A percentile compares a stretch with the other conserved stretches of the same genome.
Conservation (phyloP, 35 echinoderm and acorn worm genomes). For the Strongylocentrotus purpuratus region DNA sequence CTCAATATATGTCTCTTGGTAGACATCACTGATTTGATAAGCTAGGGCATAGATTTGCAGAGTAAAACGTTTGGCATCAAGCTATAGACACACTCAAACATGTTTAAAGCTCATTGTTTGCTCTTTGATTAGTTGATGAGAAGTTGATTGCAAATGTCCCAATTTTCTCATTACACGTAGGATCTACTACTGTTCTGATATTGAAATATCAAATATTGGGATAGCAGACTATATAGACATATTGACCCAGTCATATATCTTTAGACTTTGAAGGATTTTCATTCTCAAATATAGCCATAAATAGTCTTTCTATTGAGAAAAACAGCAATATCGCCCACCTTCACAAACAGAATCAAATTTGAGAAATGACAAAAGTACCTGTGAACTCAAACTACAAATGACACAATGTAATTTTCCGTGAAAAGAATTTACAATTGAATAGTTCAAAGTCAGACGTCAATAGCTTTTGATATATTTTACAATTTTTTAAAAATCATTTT, state of each 20-base stretch:
- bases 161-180: neutral
- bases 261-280: neutral
- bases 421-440: neutral
- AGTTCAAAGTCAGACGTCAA: neutral
- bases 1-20: neutral
- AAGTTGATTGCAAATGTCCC: constrained; percentile 10
- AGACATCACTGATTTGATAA: neutral
- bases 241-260: neutral
- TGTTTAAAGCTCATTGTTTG: neutral
- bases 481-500: neutral
- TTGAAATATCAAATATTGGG: neutral
- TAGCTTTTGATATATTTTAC: neutral
- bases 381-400: neutral
- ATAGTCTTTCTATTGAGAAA: neutral
- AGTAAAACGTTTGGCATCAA: neutral
- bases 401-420: neutral
- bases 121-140: neutral
- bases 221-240: neutral
- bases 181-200: neutral
- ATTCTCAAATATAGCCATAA: neutral
- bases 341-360: neutral
- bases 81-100: neutral
- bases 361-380: neutral
- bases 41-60: neutral
- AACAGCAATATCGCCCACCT: neutral